Conservation (phyloP, 1,140 invertebrate genomes). For the Ephestia elutella region DNA sequence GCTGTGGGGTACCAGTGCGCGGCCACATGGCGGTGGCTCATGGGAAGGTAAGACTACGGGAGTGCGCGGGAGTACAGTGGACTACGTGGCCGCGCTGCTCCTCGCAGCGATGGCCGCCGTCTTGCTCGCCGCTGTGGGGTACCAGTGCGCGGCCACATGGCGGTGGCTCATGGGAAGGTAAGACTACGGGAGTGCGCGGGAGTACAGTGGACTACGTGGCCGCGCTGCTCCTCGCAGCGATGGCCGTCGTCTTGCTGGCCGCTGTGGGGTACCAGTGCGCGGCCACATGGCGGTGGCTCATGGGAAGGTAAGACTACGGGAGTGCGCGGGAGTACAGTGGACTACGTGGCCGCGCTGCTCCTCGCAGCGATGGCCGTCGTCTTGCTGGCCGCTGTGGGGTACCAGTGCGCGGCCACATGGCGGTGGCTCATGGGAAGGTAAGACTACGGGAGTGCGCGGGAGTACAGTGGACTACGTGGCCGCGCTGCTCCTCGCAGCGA, state of each 20-base stretch:
- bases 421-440: constrained; percentile 73
- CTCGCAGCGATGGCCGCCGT: constrained; percentile 79
- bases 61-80: constrained; percentile 48
- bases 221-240: constrained; percentile 75
- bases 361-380: constrained; percentile 33
- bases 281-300: constrained; percentile 81
- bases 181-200: constrained; percentile 32
- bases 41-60: constrained; percentile 64
- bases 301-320: constrained; percentile 62
- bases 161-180: constrained; percentile 78
- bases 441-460: not conserved
- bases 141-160: constrained; percentile 83
- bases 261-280: constrained; percentile 82
- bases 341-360: constrained; percentile 56
- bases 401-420: constrained; percentile 75
- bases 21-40: constrained; percentile 81
- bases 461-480: not conserved
- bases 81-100: constrained; percentile 74
- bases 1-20: constrained; percentile 82
- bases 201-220: constrained; percentile 69
- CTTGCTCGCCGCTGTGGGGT: constrained; percentile 79
- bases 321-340: not conserved
- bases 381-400: no score
- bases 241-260: constrained; percentile 79
- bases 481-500: constrained; percentile 69